Evolutionary conservation across 2,113 vertebrate species (phyloP), one percentile per base, ranked within the genome.

Genomic region (Colius striatus): DNA sequence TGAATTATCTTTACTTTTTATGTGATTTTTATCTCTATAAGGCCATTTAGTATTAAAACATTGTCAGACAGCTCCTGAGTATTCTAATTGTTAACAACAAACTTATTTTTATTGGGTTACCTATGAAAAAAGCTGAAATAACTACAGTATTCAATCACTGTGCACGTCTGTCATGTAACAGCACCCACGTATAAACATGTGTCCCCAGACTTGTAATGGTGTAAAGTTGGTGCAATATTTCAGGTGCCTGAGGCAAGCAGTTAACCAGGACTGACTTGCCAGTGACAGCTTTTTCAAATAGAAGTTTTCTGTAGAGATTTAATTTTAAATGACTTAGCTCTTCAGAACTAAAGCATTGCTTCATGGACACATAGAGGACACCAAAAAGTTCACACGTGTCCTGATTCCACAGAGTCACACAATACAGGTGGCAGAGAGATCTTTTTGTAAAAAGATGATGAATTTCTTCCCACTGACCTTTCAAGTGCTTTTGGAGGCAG

Each of bases 131-230:
- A 67, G 61, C 27, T 48, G 48, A 53, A 16, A 11, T 61, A 47
- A 30, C 45, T 34, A 0, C 5, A 55, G 11, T 53, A 20, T 88
- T 45, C 25, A 54, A n/a, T 13, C 12, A 2, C 36, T 26, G 11
- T 29, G 45, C 7, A 3, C 1, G 12, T 11, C 36, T 3, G 1
- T 29, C 17, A 3, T 4, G 22, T 63, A n/a, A 63, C 20, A 3
- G 45, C 61, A 4, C 15, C 16, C 8, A 2, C 1, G 1, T n/a
- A 10, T 6, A 47, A 84, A 12, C 38, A 15, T 18, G 36, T 5
- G 38, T 63, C 23, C 18, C 21, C 16, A 70, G 41, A 30, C 43
- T 36, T 13, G 5, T 15, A 16, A n/a, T 16, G 11, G 29, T 38
- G 2, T 32, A 4, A 8, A 17, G n/a, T 13, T 47, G 43, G 45